Conservation (phyloP, 2,888 invertebrate species). For the Synanthedon tipuliformis region DNA sequence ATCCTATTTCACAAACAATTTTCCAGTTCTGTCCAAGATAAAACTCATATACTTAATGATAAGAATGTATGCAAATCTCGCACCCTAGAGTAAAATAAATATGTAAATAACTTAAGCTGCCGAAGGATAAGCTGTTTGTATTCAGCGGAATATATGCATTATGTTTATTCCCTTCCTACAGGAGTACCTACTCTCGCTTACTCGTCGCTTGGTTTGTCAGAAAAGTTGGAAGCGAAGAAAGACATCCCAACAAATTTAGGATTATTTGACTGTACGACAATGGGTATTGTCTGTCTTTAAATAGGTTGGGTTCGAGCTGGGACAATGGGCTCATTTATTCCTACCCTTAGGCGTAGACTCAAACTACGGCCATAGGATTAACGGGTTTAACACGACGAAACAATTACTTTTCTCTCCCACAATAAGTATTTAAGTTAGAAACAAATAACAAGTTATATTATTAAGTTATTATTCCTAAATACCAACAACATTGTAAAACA, state of each 20-base stretch:
- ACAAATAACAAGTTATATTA: not conserved
- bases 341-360: constrained; percentile 49
- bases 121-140: too few species aligned
- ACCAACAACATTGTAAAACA: too few species aligned
- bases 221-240: constrained; percentile 36
- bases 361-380: constrained; percentile 43
- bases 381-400: constrained; percentile 42
- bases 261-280: constrained; percentile 45
- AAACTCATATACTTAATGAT: too few species aligned
- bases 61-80: too few species aligned
- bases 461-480: not conserved
- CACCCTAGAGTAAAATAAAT: too few species aligned
- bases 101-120: too few species aligned
- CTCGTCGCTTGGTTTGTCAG: constrained; percentile 28
- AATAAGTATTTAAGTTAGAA: constrained; percentile 1
- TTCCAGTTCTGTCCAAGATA: too few species aligned
- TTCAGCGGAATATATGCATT: too few species aligned
- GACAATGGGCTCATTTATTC: constrained; percentile 59
- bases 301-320: constrained; percentile 43
- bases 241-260: constrained; percentile 50
- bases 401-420: constrained; percentile 34
- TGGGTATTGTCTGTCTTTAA: constrained; percentile 58
- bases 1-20: too few species aligned
- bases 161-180: constrained; percentile 2
- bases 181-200: constrained; percentile 15